Base-by-base conservation (phyloP, 2,797 vertebrate genomes). In the Spondyliosoma cantharus region DNA sequence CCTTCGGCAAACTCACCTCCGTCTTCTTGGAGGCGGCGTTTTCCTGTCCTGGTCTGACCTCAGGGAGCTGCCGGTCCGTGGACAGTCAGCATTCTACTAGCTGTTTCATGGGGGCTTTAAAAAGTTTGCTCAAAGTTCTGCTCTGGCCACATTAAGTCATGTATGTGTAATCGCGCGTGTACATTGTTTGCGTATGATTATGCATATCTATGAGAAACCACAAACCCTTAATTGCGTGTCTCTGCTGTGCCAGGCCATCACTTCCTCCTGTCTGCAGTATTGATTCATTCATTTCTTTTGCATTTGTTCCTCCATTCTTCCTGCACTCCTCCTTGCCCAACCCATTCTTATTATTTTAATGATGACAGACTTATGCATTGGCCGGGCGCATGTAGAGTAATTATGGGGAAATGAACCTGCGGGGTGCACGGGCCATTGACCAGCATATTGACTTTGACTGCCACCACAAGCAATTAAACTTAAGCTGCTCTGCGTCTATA, bases 381-480 rank as follows among this genome's bases (percentile, higher is more conserved):
- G 91, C 89, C 86, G 66, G 89, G 87, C 78, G 62, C 92, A 88
- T 95, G 94, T 94, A 92, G 90, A 93, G 91, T 95, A 94, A 95
- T 96, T 94, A 95, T 92, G 88, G 88, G 92, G 91, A 94, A 95
- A 94, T 94, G 93, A 95, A 94, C 94, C 93, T 93, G 89, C 77
- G 64, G 91, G 85, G 91, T 93, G 86, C 92, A 95, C 74, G 92
- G 93, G 60, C 93, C 95, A 95, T 95, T 95, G 95, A 94, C 93
- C 92, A 92, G 88, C 91, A 93, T 94, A 95, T 95, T 94, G 94
- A 95, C 94, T 95, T 92, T 93, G 92, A 95, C 93, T 95, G 93
- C 93, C 93, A 95, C 93, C 90, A 92, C 92, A 93, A 94, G 93
- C 94, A 95, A 95, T 95, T 94, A 94, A 94, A 93, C 90, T 92